A percentile compares a stretch with the other conserved stretches of the same genome.
Conservation (phyloP, 2,113 vertebrate species). For the Rutilus rutilus region DNA sequence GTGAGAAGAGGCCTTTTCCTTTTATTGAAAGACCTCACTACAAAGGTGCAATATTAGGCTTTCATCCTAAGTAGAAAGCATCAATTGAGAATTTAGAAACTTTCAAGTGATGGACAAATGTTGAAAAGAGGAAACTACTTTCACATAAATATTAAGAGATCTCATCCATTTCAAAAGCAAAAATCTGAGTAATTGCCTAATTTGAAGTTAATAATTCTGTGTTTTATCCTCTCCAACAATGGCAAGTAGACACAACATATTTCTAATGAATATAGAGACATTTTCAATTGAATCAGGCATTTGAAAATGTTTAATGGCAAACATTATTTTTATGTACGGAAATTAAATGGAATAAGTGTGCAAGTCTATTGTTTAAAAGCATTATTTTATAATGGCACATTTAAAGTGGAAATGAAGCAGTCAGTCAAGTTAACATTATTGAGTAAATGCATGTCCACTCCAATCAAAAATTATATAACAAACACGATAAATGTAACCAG, state of each 20-base stretch:
- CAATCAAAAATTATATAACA: too few relatives aligned
- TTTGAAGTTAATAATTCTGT: not conserved
- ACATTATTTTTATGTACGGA: not conserved
- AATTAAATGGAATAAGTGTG: not conserved
- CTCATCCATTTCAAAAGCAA: not conserved
- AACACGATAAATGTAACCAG: too few relatives aligned
- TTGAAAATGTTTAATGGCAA: not conserved
- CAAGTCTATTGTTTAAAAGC: not conserved
- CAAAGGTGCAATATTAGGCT: not conserved
- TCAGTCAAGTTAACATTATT: not conserved
- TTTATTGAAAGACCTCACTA: not conserved
- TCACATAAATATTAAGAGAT: not conserved
- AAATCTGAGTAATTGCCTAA: not conserved
- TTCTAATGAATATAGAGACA: not conserved
- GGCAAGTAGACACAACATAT: not conserved
- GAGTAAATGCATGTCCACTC: not conserved
- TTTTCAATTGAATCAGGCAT: not conserved
- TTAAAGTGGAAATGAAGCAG: not conserved
- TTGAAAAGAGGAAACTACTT: not conserved
- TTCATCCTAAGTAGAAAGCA: slow-evolving; percentile 7
- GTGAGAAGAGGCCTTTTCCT: not conserved
- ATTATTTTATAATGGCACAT: not conserved
- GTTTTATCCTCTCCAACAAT: not conserved
- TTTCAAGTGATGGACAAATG: not conserved
- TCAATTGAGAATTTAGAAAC: not conserved